Evolutionary conservation across 2,113 vertebrate species (phyloP).

Genomic region (Pomatostomus ruficeps): DNA sequence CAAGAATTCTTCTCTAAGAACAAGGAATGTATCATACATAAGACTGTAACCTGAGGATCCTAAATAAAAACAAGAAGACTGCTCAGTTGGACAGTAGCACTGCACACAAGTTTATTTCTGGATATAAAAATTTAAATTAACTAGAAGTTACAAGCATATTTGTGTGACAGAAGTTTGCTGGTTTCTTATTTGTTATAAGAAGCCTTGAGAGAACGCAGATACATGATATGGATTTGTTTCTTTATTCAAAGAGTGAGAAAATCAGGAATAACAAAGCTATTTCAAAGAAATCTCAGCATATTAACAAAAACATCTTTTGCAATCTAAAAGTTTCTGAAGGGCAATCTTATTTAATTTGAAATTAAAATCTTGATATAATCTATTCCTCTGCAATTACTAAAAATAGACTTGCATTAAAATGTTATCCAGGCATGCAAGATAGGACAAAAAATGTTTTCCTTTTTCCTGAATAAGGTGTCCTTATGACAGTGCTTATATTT

Average conservation of each 20-base stretch:
- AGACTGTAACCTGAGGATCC: background rate
- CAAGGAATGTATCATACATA: background rate
- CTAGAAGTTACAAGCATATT: background rate
- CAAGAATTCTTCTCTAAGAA: background rate
- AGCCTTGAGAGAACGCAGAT: background rate
- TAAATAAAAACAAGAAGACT: background rate
- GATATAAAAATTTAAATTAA: background rate
- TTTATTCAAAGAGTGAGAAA: background rate
- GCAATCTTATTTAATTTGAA: background rate
- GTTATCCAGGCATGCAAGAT: background rate
- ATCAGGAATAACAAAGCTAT: background rate
- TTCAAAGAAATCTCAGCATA: background rate
- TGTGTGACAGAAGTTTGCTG: background rate
- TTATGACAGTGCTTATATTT: background rate
- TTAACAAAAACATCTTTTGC: background rate
- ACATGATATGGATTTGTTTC: background rate
- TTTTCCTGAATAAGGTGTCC: background rate
- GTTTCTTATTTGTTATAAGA: background rate
- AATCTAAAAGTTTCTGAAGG: background rate
- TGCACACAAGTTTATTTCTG: background rate
- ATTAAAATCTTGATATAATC: background rate
- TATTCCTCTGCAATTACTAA: background rate
- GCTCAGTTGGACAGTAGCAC: background rate
- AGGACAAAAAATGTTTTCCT: background rate
- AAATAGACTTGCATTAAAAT: background rate